Base-by-base conservation (phyloP, 2,797 vertebrate genomes). In the Sebastes nivosus region DNA sequence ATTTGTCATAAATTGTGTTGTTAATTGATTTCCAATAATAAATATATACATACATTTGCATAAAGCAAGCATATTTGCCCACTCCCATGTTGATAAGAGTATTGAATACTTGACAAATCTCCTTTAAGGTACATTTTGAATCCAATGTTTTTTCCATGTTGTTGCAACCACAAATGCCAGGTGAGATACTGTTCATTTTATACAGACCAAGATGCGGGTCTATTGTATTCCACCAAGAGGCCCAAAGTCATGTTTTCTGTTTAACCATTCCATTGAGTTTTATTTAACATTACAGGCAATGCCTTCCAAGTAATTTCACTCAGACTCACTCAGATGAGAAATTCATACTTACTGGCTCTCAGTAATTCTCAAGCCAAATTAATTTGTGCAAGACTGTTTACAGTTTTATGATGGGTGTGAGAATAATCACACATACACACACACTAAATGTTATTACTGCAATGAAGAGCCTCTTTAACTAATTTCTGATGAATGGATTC, bases 401-500 rank as follows among this genome's bases (percentile, higher is more conserved):
- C 67, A 78, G 78, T 77, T 74, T 80, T 66, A 77, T 66, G 75
- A 79, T 29, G 64, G 60, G 65, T 65, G 36, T 80, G 78, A 82
- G 71, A 75, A 71, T 77, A 67, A 50, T 16, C 55, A 61, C 30
- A 3, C 54, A 65, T 5, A 22, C 24, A 34, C 36, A 46, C 25
- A 60, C n/a, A 34, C 61, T 77, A 67, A 77, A 74, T 76, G 63
- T 83, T 80, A 77, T 72, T 76, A 20, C 58, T 75, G 71, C 75
- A 74, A 61, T 77, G 36, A 82, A 79, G 71, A 25, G 64, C 22
- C 66, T 84, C 54, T 81, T 83, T 69, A 67, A 80, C 64, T 81
- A 29, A 78, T 75, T 83, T 80, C 36, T 79, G 29, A 68, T 82
- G 16, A 78, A 82, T 68, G 18, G 64, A 63, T 72, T 67, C 50